Base-by-base conservation (phyloP, 2,113 vertebrate species). In the Motacilla alba region DNA sequence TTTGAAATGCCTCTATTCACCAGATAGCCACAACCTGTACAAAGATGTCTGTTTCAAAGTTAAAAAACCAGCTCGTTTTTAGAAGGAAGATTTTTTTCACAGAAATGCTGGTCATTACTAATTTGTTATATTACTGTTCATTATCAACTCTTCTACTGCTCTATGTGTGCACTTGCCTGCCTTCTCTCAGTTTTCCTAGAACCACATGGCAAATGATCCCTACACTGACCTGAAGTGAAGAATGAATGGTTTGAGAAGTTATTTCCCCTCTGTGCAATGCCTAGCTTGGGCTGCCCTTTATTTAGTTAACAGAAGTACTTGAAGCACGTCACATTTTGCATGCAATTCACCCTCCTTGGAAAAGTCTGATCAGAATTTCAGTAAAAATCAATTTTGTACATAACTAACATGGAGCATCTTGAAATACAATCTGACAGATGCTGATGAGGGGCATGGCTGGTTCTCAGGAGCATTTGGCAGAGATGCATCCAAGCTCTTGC, bases 331-430 rank as follows among this genome's bases (percentile, higher is more conserved):
- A 69, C 22, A 11, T 43, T 95, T 83, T 90, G 83, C 30, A 50
- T 21, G 69, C 43, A 67, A 72, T 87, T 82, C 37, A 67, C 9
- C 7, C 23, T 31, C 18, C 67, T 84, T 9, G 17, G 67, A 49
- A 64, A 63, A 83, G 39, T 21, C 76, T 86, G 39, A 84, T 64
- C 87, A 46, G 59, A 94, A 70, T 89, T 86, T 43, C 69, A 85
- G 62, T 77, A 15, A 91, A 93, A 93, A 60, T 82, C 82, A 67
- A 31, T 67, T 95, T 85, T 73, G 30, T 62, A 83, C 87, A 69
- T 62, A 94, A 96, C 88, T 94, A 95, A 93, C 55, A 63, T 1
- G 23, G 70, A 64, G 13, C 85, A 76, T 91, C 78, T 92, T 77
- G 49, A 79, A 85, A 90, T 47, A 30, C 43, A 68, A 26, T 63